Percentiles rank a stretch among this genome's conserved stretches.
These are phyloP conservation scores for Nemopilema nomurai DNA, from an alignment of 30 jellyfish, hydroid and myxozoan genomes.

Conservation along the genomic window DNA sequence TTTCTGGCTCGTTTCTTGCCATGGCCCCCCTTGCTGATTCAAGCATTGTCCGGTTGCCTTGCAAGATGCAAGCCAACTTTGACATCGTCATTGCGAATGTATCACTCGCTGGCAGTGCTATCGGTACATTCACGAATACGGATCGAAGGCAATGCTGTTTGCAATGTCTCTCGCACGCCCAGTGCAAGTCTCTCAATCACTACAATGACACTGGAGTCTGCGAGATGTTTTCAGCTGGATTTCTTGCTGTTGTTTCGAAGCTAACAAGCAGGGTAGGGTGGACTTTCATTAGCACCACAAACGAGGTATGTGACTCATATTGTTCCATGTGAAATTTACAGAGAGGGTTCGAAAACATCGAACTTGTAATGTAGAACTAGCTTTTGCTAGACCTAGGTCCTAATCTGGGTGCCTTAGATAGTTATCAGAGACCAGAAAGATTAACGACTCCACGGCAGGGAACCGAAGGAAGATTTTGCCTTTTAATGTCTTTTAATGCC, in stretches of 20 bases:
- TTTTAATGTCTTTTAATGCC: no score
- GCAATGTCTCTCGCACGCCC: constrained; percentile 20
- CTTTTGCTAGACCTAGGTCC: no score
- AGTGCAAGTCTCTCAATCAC: constrained; percentile 31
- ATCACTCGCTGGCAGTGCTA: background rate
- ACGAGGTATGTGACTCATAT: constrained; percentile 9
- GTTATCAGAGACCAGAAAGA: no score
- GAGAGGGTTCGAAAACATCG: background rate
- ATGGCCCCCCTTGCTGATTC: background rate
- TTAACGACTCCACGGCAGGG: no score
- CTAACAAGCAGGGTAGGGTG: constrained; percentile 28
- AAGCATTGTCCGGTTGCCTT: constrained; percentile 16
- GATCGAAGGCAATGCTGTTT: constrained; percentile 37
- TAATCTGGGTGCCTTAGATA: no score
- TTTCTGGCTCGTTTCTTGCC: background rate
- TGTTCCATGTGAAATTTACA: background rate
- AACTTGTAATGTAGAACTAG: no score
- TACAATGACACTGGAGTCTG: constrained; percentile 11
- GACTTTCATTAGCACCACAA: constrained; percentile 28
- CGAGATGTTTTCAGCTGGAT: constrained; percentile 3
- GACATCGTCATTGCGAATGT: constrained; percentile 14
- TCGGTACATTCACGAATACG: background rate
- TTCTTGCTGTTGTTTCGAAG: background rate
- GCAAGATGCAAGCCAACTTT: constrained; percentile 30
- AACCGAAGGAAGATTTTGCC: no score